These are phyloP conservation scores for Nomada flava DNA, from an alignment of 2,888 invertebrate species.

Conservation along the genomic window DNA sequence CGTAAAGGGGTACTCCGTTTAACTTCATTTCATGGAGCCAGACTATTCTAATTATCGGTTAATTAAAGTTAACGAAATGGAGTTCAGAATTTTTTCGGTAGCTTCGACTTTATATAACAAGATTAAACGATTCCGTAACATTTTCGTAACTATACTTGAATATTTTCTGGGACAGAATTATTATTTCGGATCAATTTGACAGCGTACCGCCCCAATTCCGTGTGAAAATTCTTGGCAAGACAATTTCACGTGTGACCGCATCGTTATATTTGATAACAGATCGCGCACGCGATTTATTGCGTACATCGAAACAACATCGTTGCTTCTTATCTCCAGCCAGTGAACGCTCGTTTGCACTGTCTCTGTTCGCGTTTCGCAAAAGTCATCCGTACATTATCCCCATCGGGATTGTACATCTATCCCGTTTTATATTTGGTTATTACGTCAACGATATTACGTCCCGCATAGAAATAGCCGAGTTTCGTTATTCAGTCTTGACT, in stretches of 20 bases:
- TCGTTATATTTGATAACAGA: conserved; percentile 40
- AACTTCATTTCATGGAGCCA: neutral
- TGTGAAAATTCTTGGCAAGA: neutral
- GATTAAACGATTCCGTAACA: too few relatives aligned
- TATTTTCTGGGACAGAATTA: too few relatives aligned
- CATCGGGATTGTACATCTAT: neutral
- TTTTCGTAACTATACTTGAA: too few relatives aligned
- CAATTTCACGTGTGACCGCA: conserved; percentile 29
- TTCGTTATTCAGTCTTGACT: neutral
- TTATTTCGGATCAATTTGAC: neutral
- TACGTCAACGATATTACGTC: conserved; percentile 47
- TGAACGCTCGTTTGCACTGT: conserved; percentile 1
- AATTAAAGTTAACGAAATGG: neutral
- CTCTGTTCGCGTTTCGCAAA: neutral
- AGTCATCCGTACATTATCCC: conserved; percentile 14
- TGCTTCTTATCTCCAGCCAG: conserved; percentile 44
- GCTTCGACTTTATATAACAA: too few relatives aligned
- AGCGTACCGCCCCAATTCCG: neutral
- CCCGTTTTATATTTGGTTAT: conserved; percentile 47
- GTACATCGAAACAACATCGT: neutral
- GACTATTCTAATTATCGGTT: neutral
- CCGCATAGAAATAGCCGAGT: conserved; percentile 28
- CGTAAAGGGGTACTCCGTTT: neutral
- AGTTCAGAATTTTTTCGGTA: neutral
- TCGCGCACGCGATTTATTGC: conserved; percentile 2